phyloP scores from a whole-genome alignment of 2,888 invertebrate genomes.

The Agrochola litura region DNA sequence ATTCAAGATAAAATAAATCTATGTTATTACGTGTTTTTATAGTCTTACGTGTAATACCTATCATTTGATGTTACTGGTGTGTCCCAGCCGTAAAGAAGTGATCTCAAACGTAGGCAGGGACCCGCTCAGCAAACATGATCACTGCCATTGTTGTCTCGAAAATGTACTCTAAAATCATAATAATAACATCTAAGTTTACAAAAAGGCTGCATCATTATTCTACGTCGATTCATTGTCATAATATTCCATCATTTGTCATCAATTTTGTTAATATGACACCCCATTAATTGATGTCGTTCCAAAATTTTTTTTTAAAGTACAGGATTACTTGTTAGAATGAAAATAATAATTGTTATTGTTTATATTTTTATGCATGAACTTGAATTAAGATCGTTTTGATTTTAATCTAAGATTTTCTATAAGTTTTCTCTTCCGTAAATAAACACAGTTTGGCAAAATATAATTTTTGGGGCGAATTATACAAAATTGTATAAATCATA shows the following conservation, averaged over 20 bases:
- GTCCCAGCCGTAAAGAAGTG: conserved; percentile 82
- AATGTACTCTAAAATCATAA: conserved; percentile 70
- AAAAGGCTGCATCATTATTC: conserved; percentile 71
- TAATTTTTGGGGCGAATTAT: conserved; percentile 1
- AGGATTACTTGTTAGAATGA: conserved; percentile 42
- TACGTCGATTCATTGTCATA: conserved; percentile 62
- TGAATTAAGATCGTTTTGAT: conserved; percentile 42
- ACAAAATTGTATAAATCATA: conserved; percentile 1
- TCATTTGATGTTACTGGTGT: conserved; percentile 69
- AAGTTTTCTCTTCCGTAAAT: neutral
- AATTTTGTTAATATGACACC: conserved; percentile 61
- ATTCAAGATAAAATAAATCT: conserved; percentile 61
- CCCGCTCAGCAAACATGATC: conserved; percentile 71
- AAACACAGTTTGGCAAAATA: neutral
- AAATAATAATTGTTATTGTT: conserved; percentile 32
- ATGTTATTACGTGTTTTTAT: conserved; percentile 67
- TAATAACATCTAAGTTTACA: conserved; percentile 69
- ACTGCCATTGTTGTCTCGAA: conserved; percentile 82
- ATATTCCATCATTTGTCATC: conserved; percentile 59
- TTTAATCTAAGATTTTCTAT: neutral
- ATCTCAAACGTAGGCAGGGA: conserved; percentile 83
- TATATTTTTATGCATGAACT: conserved; percentile 20
- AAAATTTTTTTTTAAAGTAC: conserved; percentile 44
- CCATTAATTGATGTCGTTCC: conserved; percentile 61
- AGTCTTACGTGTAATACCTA: conserved; percentile 66